A percentile compares a stretch with the other conserved stretches of the same genome.
Conservation (phyloP, 2,113 vertebrate genomes). For the Ophiodon elongatus region DNA sequence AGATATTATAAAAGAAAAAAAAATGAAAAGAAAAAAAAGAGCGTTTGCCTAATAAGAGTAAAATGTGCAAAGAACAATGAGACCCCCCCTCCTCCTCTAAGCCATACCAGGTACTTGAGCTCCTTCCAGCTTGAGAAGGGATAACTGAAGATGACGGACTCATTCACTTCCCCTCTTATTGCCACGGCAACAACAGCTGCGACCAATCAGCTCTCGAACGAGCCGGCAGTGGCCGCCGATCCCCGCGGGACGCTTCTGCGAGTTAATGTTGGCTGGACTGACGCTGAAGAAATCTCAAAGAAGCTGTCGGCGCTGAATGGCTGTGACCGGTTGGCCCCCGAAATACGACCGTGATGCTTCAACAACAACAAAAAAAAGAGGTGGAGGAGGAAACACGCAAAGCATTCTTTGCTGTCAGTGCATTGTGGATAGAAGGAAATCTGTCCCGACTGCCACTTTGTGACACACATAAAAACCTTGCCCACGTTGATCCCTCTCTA, state of each 20-base stretch:
- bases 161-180: slow-evolving; percentile 77
- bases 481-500: slow-evolving; percentile 46
- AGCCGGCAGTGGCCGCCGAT: slow-evolving; percentile 66
- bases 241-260: slow-evolving; percentile 65
- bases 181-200: slow-evolving; percentile 84
- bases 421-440: slow-evolving; percentile 92
- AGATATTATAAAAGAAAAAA: slow-evolving; percentile 67
- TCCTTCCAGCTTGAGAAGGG: slow-evolving; percentile 67
- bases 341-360: slow-evolving; percentile 35
- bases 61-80: slow-evolving; percentile 82
- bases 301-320: slow-evolving; percentile 78
- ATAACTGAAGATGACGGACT: slow-evolving; percentile 80
- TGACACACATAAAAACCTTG: slow-evolving; percentile 69
- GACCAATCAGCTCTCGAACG: slow-evolving; percentile 66
- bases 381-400: slow-evolving; percentile 66
- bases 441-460: slow-evolving; percentile 89
- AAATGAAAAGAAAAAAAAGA: slow-evolving; percentile 66
- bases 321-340: slow-evolving; percentile 70
- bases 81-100: slow-evolving; percentile 77
- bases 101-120: slow-evolving; percentile 90
- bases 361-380: slow-evolving; percentile 22
- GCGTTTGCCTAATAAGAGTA: slow-evolving; percentile 75
- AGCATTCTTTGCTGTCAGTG: slow-evolving; percentile 94
- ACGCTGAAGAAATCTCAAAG: slow-evolving; percentile 70
- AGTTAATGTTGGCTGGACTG: slow-evolving; percentile 73